Evolutionary conservation across 1,140 invertebrate genomes (phyloP).

Genomic region (Drosophila mayri): DNA sequence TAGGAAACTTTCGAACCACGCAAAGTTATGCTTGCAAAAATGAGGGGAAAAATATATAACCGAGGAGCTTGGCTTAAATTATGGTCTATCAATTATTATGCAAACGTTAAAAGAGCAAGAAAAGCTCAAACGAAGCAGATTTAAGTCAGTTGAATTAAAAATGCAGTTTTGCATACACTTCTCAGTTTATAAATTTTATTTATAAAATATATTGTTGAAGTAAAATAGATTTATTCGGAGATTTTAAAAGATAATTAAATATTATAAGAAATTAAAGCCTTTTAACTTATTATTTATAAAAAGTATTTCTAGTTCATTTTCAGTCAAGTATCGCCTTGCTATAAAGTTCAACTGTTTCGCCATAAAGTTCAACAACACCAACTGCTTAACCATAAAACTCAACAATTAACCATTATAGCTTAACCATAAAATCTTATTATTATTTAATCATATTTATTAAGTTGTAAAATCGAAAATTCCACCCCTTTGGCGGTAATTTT

Average conservation of each 20-base stretch:
- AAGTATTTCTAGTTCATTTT: no score
- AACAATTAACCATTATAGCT: background rate
- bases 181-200: background rate
- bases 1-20: constrained; percentile 39
- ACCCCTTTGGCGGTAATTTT: constrained; percentile 12
- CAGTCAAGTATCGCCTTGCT: no score
- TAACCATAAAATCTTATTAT: constrained; percentile 2
- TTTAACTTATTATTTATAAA: no score
- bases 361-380: background rate
- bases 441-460: constrained; percentile 32
- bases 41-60: constrained; percentile 7
- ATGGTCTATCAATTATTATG: constrained; percentile 42
- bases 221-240: no score
- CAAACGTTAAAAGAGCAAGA: constrained; percentile 11
- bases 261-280: no score
- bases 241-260: no score
- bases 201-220: background rate
- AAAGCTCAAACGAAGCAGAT: constrained; percentile 6
- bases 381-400: background rate
- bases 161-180: constrained; percentile 13
- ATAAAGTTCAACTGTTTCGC: no score
- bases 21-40: constrained; percentile 52
- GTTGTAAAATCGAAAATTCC: constrained; percentile 9
- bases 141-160: background rate
- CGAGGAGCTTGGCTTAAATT: constrained; percentile 17